Evolutionary conservation across 2,113 vertebrate species (phyloP).

Genomic region (Alligator sinensis): DNA sequence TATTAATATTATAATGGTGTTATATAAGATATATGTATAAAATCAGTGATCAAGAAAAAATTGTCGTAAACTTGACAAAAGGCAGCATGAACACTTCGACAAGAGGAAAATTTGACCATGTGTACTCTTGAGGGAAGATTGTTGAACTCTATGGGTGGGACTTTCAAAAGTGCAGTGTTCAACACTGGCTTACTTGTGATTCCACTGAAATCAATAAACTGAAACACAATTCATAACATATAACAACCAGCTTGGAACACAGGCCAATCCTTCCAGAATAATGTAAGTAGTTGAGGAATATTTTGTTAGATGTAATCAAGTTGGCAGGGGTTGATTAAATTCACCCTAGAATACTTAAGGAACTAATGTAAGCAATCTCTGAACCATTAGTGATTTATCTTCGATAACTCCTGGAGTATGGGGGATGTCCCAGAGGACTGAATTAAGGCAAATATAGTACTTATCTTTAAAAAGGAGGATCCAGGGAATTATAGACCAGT

Average conservation of each 20-base stretch:
- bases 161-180: not conserved
- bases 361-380: not conserved
- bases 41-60: not conserved
- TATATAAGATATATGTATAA: not conserved
- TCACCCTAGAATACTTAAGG: not conserved
- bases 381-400: not conserved
- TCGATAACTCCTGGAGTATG: accelerated
- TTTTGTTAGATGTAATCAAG: not conserved
- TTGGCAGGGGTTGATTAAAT: not conserved
- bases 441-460: not conserved
- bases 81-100: not conserved
- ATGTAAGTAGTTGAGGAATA: not conserved
- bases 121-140: not conserved
- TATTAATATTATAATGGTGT: no score
- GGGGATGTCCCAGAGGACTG: not conserved
- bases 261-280: accelerated
- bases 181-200: not conserved
- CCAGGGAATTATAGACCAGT: no score
- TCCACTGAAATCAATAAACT: not conserved
- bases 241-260: not conserved
- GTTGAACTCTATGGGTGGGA: not conserved
- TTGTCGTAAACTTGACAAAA: conserved; percentile 30
- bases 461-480: no score
- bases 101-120: not conserved
- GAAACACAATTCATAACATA: no score